Base-by-base conservation (phyloP, 2,888 invertebrate genomes). In the Drosophila barbarae region DNA sequence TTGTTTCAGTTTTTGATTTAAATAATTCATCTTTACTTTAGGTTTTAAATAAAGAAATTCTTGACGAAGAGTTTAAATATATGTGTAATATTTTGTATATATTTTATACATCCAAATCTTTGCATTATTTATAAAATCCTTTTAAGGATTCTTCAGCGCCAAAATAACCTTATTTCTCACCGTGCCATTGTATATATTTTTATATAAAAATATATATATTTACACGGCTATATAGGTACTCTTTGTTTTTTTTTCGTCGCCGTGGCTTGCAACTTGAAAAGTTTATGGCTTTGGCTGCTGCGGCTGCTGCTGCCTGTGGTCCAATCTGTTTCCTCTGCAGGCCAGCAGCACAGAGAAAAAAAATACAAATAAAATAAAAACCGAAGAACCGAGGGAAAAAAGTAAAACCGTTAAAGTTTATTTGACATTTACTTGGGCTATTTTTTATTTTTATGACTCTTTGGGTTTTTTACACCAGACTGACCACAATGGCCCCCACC, bases 381-480 rank as follows among this genome's bases (percentile, higher is more conserved):
- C 32, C 46, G 28, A 26, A 38, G 34, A 54, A 26, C 47, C 59
- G 80, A 56, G 55, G 59, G 69, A 69, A 65, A 75, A 73, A 76
- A 79, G 66, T 73, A 80, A 80, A 84, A 78, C 82, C 86, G 81
- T 82, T 86, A 86, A 82, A 82, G 74, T 86, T 82, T 86, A 86
- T 82, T 82, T 86, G 81, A 86, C 86, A 82, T 82, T 80, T 84
- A 86, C 86, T 84, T 83, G 74, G 86, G 85, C 85, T 82, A 84
- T 83, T 84, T 86, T 82, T 82, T 85, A 86, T 85, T 86, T 82
- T 86, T 86, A 84, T 85, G 85, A 72, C 86, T 86, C 72, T 77
- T 66, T 70, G 85, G 77, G 74, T 76, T 72, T 71, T 21, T 13
- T 59, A 56, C 60, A 50, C 61, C 34, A 54, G 46, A 63, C 49